Evolutionary conservation across 2,797 vertebrate species (phyloP).

Genomic region (Amphiprion clarkii): DNA sequence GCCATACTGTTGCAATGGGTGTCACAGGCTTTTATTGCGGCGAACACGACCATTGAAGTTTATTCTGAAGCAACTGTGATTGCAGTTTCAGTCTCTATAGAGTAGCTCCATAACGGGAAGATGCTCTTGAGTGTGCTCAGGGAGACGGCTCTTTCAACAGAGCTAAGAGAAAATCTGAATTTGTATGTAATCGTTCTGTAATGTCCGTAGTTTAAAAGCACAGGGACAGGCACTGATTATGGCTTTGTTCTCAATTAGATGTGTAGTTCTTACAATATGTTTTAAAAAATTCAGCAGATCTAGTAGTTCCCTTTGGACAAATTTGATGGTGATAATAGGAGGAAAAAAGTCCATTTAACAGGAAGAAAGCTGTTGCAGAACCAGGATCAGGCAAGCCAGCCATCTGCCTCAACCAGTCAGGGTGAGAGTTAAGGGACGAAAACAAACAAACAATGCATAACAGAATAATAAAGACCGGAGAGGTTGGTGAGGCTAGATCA

Average conservation of each 20-base stretch:
- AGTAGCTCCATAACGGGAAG: background rate
- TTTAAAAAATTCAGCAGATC: too few species aligned
- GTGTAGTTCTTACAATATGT: background rate
- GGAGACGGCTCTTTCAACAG: slow-evolving; percentile 25
- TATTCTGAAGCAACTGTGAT: slow-evolving; percentile 12
- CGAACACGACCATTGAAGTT: background rate
- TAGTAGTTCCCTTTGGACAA: too few species aligned
- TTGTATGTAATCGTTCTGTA: slow-evolving; percentile 26
- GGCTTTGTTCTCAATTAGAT: slow-evolving; percentile 11
- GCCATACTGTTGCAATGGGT: slow-evolving; percentile 30
- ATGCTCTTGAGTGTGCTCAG: slow-evolving; percentile 6
- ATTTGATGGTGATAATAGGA: too few species aligned
- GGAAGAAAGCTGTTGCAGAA: too few species aligned
- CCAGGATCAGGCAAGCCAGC: too few species aligned
- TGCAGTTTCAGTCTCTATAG: slow-evolving; percentile 15
- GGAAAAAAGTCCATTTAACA: too few species aligned
- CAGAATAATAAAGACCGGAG: too few species aligned
- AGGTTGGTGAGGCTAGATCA: too few species aligned
- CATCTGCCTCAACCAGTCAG: too few species aligned
- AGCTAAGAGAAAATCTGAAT: slow-evolving; percentile 17
- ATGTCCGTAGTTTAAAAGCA: slow-evolving; percentile 11
- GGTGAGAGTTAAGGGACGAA: too few species aligned
- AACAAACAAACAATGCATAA: too few species aligned
- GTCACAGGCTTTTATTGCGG: slow-evolving; percentile 35
- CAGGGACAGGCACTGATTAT: slow-evolving; percentile 12